Evolutionary conservation across 1,140 invertebrate genomes (phyloP).

Genomic region (Lepidurus arcticus): DNA sequence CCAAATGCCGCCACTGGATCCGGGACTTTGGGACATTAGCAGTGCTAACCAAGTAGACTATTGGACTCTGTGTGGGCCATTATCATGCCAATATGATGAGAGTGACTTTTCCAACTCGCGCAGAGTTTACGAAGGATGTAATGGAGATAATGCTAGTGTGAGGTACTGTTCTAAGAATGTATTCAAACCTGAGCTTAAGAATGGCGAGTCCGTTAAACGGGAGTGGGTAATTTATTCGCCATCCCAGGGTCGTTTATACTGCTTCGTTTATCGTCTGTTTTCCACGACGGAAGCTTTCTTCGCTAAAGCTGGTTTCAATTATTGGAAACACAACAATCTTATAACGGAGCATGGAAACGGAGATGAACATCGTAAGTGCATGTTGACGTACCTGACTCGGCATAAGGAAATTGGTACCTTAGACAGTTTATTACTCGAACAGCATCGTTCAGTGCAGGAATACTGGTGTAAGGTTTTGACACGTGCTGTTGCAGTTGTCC

Average conservation of each 20-base stretch:
- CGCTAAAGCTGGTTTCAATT: slow-evolving; percentile 38
- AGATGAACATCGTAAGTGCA: slow-evolving; percentile 31
- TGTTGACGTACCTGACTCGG: slow-evolving; percentile 33
- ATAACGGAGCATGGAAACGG: slow-evolving; percentile 39
- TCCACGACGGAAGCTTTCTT: slow-evolving; percentile 35
- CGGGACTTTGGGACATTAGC: not conserved
- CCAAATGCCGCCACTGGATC: too few relatives aligned
- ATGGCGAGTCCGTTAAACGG: slow-evolving; percentile 38
- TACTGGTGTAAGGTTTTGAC: slow-evolving; percentile 38
- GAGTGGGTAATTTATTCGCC: slow-evolving; percentile 39
- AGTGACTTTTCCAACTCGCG: not conserved
- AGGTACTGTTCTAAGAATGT: not conserved
- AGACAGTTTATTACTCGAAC: slow-evolving; percentile 25
- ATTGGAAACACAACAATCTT: slow-evolving; percentile 39
- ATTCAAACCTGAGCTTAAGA: slow-evolving; percentile 38
- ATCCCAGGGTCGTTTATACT: slow-evolving; percentile 39
- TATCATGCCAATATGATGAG: not conserved
- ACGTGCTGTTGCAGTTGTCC: slow-evolving; percentile 33
- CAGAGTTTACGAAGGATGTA: too few relatives aligned
- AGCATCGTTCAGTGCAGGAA: slow-evolving; percentile 32
- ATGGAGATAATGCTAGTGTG: too few relatives aligned
- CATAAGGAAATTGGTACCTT: slow-evolving; percentile 33
- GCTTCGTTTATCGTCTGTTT: slow-evolving; percentile 39
- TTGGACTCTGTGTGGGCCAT: not conserved
- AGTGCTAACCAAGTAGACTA: not conserved